Percentiles rank a stretch among this genome's conserved stretches.
These are phyloP conservation scores for Halcyon badia DNA, from an alignment of 2,797 vertebrate species.

Conservation along the genomic window DNA sequence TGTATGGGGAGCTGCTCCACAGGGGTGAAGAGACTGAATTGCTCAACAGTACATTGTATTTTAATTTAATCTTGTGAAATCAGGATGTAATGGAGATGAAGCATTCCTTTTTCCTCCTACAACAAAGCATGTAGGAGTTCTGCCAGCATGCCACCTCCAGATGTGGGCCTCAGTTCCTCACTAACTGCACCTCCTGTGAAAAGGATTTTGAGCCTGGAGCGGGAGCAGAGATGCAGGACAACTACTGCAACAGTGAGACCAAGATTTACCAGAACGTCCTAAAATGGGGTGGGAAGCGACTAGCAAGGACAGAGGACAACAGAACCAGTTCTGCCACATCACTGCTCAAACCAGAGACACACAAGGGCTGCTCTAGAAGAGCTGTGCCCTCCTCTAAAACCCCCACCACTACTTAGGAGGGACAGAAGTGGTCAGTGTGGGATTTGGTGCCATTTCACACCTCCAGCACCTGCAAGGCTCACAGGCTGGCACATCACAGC, in stretches of 20 bases:
- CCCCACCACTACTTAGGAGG: neutral
- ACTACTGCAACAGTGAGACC: neutral
- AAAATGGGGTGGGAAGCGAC: neutral
- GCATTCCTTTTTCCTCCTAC: conserved; percentile 31
- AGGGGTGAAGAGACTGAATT: neutral
- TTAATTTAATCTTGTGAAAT: conserved; percentile 59
- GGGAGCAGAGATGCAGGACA: rapidly evolving
- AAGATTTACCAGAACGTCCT: neutral
- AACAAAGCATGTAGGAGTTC: neutral
- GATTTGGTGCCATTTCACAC: neutral
- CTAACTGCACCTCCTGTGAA: neutral
- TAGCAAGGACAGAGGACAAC: neutral
- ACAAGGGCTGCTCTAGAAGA: neutral
- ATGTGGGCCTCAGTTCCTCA: neutral
- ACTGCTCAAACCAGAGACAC: neutral
- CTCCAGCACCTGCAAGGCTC: neutral
- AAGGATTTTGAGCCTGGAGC: neutral
- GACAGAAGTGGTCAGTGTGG: neutral
- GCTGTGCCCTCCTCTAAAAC: rapidly evolving
- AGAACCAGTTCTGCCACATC: neutral
- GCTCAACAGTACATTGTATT: conserved; percentile 5
- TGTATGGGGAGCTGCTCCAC: neutral
- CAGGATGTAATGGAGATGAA: conserved; percentile 16
- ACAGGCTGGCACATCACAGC: neutral
- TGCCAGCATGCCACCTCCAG: neutral